phyloP scores from a whole-genome alignment of 1,140 invertebrate species.

The Tachypleus tridentatus region DNA sequence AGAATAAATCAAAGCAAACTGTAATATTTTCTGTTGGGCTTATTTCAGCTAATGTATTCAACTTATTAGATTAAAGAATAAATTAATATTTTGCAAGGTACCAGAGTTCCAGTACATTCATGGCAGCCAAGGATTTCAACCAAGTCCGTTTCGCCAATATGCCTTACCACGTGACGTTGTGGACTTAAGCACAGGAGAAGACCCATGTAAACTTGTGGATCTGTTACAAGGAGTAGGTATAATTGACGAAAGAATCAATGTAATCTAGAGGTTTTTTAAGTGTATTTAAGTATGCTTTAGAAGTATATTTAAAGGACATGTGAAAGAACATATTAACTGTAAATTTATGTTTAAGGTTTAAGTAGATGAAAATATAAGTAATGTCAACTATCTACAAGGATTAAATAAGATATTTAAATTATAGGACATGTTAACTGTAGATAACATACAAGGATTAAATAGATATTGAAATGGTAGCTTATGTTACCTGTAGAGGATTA shows the following conservation, averaged over 20 bases:
- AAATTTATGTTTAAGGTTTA: too few relatives aligned
- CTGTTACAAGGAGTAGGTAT: conserved; percentile 12
- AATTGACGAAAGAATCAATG: background rate
- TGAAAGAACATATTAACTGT: too few relatives aligned
- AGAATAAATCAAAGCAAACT: background rate
- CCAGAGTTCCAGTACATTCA: conserved; percentile 13
- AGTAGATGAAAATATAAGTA: too few relatives aligned
- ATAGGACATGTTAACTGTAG: too few relatives aligned
- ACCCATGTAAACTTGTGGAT: conserved; percentile 18
- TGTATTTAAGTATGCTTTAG: too few relatives aligned
- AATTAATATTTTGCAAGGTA: conserved; percentile 1
- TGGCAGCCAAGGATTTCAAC: conserved; percentile 6
- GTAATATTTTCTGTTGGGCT: background rate
- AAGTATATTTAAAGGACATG: too few relatives aligned
- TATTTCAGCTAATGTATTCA: background rate
- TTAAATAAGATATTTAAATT: too few relatives aligned
- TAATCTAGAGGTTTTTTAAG: too few relatives aligned
- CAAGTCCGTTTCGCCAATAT: conserved; percentile 29
- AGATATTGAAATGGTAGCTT: too few relatives aligned
- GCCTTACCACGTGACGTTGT: conserved; percentile 39
- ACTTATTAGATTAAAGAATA: background rate
- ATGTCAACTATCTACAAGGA: too few relatives aligned
- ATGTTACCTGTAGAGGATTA: too few relatives aligned
- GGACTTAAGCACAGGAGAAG: conserved; percentile 28
- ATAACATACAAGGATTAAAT: too few relatives aligned